Evolutionary conservation across 2,113 vertebrate species (phyloP), one percentile per base, ranked within the genome.

Genomic region (Siniperca knerii): DNA sequence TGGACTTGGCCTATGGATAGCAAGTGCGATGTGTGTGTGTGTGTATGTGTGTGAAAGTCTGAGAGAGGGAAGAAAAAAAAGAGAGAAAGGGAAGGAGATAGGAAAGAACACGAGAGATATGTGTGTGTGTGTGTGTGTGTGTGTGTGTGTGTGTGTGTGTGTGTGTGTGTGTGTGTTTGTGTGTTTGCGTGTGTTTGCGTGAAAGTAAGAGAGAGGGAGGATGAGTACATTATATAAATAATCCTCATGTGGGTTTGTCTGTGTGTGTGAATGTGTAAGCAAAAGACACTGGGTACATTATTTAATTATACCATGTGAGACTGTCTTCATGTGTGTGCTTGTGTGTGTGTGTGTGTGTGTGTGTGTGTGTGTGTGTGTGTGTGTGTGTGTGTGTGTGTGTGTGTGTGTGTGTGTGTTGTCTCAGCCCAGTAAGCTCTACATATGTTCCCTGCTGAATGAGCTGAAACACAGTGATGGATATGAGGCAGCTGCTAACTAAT

Each of bases 401-500:
- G 74, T 78, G 50, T 75, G 76, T 72, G 61, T 69, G 77, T 74
- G 69, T 61, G 78, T 66, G 40, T 68, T 16, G 25, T 71, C 70
- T 77, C 75, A 61, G 67, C 23, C 60, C 33, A 55, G 81, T 75
- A 77, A 60, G 84, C 52, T 64, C n/a, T 68, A 60, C 55, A 75
- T 84, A 68, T 71, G 72, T 72, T 92, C 73, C 75, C 68, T 55
- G 58, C 79, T 82, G 70, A 86, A 85, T 62, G 70, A 83, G 79
- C 68, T 85, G 71, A 87, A 83, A 87, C 69, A 82, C n/a, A 91
- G 87, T 92, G 93, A 93, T 84, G 86, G 92, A 95, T 95, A 94
- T 94, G 92, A 95, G 93, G 95, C 93, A 74, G 96, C 95, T 89
- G 93, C 94, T 94, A 96, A 92, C 93, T 96, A 96, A 91, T 85